Base-by-base conservation (phyloP, 2,797 vertebrate species). In the Centroberyx gerrardi region DNA sequence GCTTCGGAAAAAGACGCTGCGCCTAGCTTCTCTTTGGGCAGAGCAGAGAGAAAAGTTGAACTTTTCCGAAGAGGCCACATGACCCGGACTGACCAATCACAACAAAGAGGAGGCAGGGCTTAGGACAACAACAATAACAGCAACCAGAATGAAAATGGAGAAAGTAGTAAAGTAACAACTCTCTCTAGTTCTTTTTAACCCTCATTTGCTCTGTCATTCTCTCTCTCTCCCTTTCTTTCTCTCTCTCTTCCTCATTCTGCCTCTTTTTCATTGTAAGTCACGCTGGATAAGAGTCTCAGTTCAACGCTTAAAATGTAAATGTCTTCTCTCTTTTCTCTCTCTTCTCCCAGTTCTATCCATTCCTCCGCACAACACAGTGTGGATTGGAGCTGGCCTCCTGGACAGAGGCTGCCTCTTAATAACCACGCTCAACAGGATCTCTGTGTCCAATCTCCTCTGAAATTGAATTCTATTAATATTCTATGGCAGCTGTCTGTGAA, bases 401-500 rank as follows among this genome's bases (percentile, higher is more conserved):
- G 87, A 85, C 68, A 18, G 55, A 76, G 74, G 65, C 60, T 15
- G 55, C 31, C 44, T 88, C 76, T 80, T 86, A 81, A 86, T 88
- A 82, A 86, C 76, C 33, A 27, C 76, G 81, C 76, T 80, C 75
- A 84, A 66, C 68, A 71, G 60, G 79, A 86, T 87, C 80, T 74
- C 80, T 77, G 58, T 77, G 78, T 83, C 78, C 84, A 86, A 84
- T 89, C 87, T 87, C 17, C 18, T 67, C 63, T 55, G 70, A 78
- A 78, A 80, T 83, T 88, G 80, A 87, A 82, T 89, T 86, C 70
- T 86, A 87, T 88, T 86, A 85, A 88, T 86, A 86, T 84, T 83
- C 68, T 80, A 88, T 76, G 72, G 71, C 80, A 82, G 82, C 75
- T 81, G 76, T 82, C 78, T 80, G 80, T 80, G 81, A 81, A 36